Base-by-base conservation (phyloP, 2,797 vertebrate genomes). In the Adelosebastes latens region DNA sequence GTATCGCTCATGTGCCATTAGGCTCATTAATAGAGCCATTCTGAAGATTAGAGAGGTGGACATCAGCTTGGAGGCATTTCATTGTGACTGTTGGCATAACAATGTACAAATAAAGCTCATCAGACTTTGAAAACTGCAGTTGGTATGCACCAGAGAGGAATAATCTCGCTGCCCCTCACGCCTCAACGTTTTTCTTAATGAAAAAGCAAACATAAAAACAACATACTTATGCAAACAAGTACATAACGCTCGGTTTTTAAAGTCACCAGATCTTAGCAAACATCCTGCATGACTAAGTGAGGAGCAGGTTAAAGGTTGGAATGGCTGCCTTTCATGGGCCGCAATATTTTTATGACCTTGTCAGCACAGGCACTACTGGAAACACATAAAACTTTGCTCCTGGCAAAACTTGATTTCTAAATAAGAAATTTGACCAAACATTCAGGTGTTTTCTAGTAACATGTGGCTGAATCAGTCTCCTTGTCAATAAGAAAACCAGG, bases 271-370 rank as follows among this genome's bases (percentile, higher is more conserved):
- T 88, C 77, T 84, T 74, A 66, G 75, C 82, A 89, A 89, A 93
- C 75, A 69, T 89, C 77, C 69, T 84, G 89, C 70, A 77, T 90
- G 90, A 91, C 85, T 87, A 87, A 90, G 75, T 85, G 81, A 89
- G 84, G 80, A 90, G 69, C 80, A 84, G 93, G 90, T 84, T 84
- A 95, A 95, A 95, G 94, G 94, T 94, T 74, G 89, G 84, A 80
- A 75, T 42, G 42, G 46, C 46, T 49, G 83, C 88, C 90, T 95
- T 95, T 94, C 91, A 94, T 94, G 88, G 85, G 81, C 93, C 82
- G 85, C 92, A 3, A 68, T 79, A 60, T 74, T 90, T 94, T 93
- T 94, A 94, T 89, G 85, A 89, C 84, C 80, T 85, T 66, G 69
- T 73, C 90, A 82, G 75, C 29, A 31, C 8, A 55, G 70, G 36